Base-by-base conservation (phyloP, 2,888 invertebrate species). In the Trimorus sp. region DNA sequence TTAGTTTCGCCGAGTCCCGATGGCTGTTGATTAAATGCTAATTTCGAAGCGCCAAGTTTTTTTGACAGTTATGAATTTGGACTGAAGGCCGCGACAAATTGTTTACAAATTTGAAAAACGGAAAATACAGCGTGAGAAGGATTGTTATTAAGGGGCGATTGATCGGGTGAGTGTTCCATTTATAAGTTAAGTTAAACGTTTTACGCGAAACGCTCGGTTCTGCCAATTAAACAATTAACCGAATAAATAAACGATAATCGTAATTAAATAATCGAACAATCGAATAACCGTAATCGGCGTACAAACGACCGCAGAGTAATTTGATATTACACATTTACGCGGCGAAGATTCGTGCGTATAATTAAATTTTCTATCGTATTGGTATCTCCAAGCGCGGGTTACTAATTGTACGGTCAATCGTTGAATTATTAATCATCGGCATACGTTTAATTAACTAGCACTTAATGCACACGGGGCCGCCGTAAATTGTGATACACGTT, bases 361-460 rank as follows among this genome's bases (percentile, higher is more conserved):
- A 78, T 78, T 65, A 71, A 70, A 71, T 78, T 63, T 53, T 62
- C 68, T 69, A 69, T 68, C 65, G 71, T 71, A 65, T 69, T 69
- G 53, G 65, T 49, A 65, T 42, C 53, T 60, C 45, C 53, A 56
- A 26, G 26, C 53, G 14, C 42, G 42, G 15, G 63, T 69, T 54
- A 63, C 63, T 77, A 69, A 70, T 69, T 69, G 54, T 63, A 15
- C 76, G 26, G 63, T 70, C 70, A 77, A 77, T 71, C 37, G 58
- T 59, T 78, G 70, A 65, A 71, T 78, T 70, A 78, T 59, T 78
- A 65, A 71, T 65, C 70, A 66, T 65, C 63, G 26, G 70, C 65
- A 59, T 53, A 71, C 58, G 78, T 66, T 78, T 54, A 59, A 79
- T 73, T 79, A 79, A 71, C 73, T 66, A 79, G 60, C 66, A 54